A percentile compares a stretch with the other conserved stretches of the same genome.
Conservation (phyloP, 37 sponge, comb jelly and placozoan species). For the Spongilla lacustris region DNA sequence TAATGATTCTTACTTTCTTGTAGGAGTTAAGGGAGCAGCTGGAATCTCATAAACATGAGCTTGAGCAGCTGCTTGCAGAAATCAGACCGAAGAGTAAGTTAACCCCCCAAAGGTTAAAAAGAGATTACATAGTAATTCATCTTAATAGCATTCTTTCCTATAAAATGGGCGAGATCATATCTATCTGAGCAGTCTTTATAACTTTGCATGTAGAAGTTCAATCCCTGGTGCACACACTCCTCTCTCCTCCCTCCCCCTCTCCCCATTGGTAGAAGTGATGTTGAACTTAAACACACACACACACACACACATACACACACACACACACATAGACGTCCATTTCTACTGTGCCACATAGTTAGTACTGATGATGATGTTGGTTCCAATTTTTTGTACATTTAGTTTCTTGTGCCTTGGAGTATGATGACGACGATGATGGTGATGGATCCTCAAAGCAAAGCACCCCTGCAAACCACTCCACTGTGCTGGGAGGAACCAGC, state of each 20-base stretch:
- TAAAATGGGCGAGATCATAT: no score
- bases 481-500: background rate
- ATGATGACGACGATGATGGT: background rate
- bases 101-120: background rate
- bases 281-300: no score
- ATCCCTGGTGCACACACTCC: no score
- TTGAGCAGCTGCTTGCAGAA: constrained; percentile 29
- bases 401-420: background rate
- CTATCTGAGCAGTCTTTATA: no score
- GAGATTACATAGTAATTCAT: background rate
- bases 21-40: constrained; percentile 22
- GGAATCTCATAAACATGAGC: constrained; percentile 9
- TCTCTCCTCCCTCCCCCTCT: no score
- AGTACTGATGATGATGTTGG: no score
- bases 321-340: no score
- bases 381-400: background rate
- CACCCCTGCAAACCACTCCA: background rate
- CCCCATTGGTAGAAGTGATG: no score
- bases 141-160: no score
- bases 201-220: no score
- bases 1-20: background rate
- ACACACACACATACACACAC: no score
- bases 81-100: background rate
- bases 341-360: no score
- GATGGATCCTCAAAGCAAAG: background rate